Evolutionary conservation across 2,113 vertebrate species (phyloP), one percentile per base, ranked within the genome.

Genomic region (Hydropotes inermis): DNA sequence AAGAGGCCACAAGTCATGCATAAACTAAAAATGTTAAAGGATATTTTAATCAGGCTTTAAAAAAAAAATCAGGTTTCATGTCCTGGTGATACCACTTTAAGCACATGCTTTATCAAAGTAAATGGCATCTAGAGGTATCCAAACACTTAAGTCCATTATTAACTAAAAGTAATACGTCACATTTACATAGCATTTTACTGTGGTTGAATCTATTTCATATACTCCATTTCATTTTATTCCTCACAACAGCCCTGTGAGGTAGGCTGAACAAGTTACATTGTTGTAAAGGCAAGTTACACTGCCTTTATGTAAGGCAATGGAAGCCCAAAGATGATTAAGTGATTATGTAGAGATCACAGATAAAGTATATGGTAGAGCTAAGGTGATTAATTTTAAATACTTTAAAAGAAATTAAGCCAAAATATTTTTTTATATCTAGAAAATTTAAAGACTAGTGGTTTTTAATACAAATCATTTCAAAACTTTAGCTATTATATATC

Each of bases 231-330:
- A 97, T 83, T 74, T 88, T 61, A 78, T 39, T 89, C 96, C 96
- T 98, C 97, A 97, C 97, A 97, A 97, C 95, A 97, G 83, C 96
- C 97, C 96, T 95, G 97, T 89, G 97, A 97, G 96, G 91, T 95
- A 97, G 94, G 95, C 91, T 87, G 45, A 95, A 74, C 50, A 96
- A 78, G 33, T 91, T 92, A 96, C 21, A 96, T 9, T 91, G 87
- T 89, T 39, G 67, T 70, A 70, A 70, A 70, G n/a, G 67, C 67
- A 70, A 70, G n/a, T 70, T 70, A 70, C 67, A 70, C 6, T 70
- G 67, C n/a, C n/a, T 94, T 95, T 93, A 94, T 58, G 36, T 96
- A 94, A 98, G 97, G 94, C 92, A 97, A 74, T 33, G 58, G 70
- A 98, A 92, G 74, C 60, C 91, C 83, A 89, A 87, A 90, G 83